Conservation (phyloP, 2,888 invertebrate genomes). For the Orthosia cruda region DNA sequence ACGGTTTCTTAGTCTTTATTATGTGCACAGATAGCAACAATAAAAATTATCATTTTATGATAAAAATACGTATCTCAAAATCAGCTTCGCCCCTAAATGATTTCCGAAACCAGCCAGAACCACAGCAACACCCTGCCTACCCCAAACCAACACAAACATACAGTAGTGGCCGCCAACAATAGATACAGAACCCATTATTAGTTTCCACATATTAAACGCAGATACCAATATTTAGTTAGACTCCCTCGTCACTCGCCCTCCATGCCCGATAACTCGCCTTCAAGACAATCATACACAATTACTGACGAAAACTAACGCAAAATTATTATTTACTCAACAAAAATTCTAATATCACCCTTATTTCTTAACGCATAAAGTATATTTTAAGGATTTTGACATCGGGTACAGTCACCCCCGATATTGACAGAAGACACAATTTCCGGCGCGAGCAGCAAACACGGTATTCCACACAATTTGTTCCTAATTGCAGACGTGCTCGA, state of each 20-base stretch:
- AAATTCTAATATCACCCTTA: slow-evolving; percentile 54
- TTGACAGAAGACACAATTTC: slow-evolving; percentile 88
- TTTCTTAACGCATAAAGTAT: slow-evolving; percentile 22
- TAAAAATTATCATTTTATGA: not conserved
- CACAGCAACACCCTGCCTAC: not conserved
- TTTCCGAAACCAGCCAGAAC: slow-evolving; percentile 2
- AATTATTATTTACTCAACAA: slow-evolving; percentile 40
- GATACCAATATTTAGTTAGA: slow-evolving; percentile 75
- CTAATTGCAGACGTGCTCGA: slow-evolving; percentile 80
- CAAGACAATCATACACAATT: slow-evolving; percentile 81
- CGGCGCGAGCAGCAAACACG: slow-evolving; percentile 71
- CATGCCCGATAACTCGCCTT: slow-evolving; percentile 65
- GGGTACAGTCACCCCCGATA: slow-evolving; percentile 77
- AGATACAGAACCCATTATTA: slow-evolving; percentile 60
- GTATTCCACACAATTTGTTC: slow-evolving; percentile 84
- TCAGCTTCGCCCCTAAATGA: not conserved
- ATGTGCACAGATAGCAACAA: not conserved
- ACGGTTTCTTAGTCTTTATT: not conserved
- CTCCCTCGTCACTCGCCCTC: slow-evolving; percentile 68
- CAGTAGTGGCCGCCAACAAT: slow-evolving; percentile 22
- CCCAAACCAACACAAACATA: slow-evolving; percentile 22
- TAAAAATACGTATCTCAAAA: not conserved
- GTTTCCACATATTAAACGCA: slow-evolving; percentile 70
- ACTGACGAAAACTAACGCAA: slow-evolving; percentile 65
- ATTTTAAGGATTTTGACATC: slow-evolving; percentile 6